phyloP scores from a whole-genome alignment of 2,888 invertebrate species.

The Arrhopalites spinosus region DNA sequence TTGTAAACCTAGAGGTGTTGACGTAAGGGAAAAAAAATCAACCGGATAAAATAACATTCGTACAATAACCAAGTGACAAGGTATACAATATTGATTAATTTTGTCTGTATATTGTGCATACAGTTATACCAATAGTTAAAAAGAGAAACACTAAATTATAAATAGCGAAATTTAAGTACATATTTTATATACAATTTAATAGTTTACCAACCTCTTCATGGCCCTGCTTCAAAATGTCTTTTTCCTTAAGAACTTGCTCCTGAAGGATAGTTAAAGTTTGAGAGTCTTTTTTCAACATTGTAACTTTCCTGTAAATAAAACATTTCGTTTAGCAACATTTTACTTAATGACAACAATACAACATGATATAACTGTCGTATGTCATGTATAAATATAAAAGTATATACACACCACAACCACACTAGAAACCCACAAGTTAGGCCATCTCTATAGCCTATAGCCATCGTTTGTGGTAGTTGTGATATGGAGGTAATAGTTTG shows the following conservation, averaged over 20 bases:
- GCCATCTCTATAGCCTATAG: no score
- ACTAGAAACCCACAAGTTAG: no score
- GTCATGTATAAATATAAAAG: no score
- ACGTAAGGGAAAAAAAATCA: conserved; percentile 15
- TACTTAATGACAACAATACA: neutral
- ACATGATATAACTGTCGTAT: no score
- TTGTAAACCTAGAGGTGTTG: conserved; percentile 57
- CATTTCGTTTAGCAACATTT: conserved; percentile 19
- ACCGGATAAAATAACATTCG: conserved; percentile 14
- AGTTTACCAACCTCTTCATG: conserved; percentile 68
- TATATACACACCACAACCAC: no score
- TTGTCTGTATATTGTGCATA: neutral
- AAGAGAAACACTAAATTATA: no score
- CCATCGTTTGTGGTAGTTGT: no score
- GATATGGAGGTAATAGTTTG: neutral
- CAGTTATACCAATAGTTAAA: neutral
- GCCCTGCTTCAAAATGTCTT: conserved; percentile 80
- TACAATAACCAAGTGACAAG: neutral
- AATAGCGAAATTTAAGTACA: no score
- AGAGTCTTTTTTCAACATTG: conserved; percentile 46
- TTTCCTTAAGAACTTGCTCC: conserved; percentile 73
- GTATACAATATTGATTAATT: neutral
- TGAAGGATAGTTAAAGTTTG: conserved; percentile 50
- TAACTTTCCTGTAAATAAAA: conserved; percentile 43
- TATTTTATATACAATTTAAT: neutral